Evolutionary conservation across 2,888 invertebrate genomes (phyloP).

Genomic region (Cheilosia variabilis): DNA sequence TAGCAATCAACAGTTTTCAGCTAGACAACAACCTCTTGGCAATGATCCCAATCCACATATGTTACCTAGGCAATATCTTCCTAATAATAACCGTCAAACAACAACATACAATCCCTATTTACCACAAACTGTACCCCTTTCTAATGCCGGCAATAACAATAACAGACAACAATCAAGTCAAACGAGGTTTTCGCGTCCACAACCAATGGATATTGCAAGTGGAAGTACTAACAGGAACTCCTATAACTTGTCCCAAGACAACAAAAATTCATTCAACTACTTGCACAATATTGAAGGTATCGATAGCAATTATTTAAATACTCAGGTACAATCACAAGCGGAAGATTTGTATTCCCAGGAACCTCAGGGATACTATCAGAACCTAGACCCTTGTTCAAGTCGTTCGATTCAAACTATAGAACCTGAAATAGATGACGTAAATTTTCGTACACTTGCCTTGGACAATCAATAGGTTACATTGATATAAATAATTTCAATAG

Average conservation of each 20-base stretch:
- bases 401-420: background rate
- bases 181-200: too few species aligned
- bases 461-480: constrained; percentile 60
- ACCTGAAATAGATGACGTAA: constrained; percentile 56
- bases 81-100: background rate
- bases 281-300: constrained; percentile 5
- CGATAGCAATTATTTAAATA: background rate
- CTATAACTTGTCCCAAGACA: background rate
- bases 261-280: constrained; percentile 2
- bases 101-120: constrained; percentile 6
- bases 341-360: background rate
- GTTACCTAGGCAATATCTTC: constrained; percentile 10
- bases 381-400: constrained; percentile 2
- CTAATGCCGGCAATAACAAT: too few species aligned
- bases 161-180: too few species aligned
- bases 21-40: background rate
- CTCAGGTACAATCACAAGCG: background rate
- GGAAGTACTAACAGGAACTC: constrained; percentile 24
- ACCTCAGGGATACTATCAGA: constrained; percentile 16
- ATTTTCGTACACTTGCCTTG: constrained; percentile 72
- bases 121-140: background rate
- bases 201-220: constrained; percentile 20
- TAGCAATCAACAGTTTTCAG: background rate
- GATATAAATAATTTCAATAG: constrained; percentile 58
- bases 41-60: background rate